phyloP scores from a whole-genome alignment of 2,797 vertebrate species.

The Decapterus maruadsi region DNA sequence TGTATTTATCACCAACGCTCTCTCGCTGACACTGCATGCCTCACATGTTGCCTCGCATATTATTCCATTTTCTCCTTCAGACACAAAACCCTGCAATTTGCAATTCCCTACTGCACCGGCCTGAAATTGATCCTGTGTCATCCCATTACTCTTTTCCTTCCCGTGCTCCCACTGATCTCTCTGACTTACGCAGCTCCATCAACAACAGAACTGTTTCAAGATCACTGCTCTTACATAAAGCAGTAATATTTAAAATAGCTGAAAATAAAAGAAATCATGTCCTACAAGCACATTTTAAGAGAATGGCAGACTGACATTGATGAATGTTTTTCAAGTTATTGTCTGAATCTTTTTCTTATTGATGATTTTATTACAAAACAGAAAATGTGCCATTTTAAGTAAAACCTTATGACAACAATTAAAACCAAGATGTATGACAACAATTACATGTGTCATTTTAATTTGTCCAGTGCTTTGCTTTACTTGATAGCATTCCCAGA shows the following conservation, averaged over 20 bases:
- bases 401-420: background rate
- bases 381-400: background rate
- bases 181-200: background rate
- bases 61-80: background rate
- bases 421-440: too few species aligned
- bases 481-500: background rate
- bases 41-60: background rate
- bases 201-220: background rate
- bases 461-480: background rate
- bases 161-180: background rate
- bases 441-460: too few species aligned
- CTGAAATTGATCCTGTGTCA: background rate
- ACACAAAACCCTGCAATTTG: background rate
- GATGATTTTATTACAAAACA: background rate
- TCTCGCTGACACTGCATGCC: background rate
- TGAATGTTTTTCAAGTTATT: background rate
- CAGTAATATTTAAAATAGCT: background rate
- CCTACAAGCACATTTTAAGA: background rate
- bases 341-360: background rate
- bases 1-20: background rate
- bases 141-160: slow-evolving; percentile 2
- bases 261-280: background rate
- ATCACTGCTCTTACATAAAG: background rate
- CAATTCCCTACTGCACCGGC: background rate
- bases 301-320: background rate